Evolutionary conservation across 2,113 vertebrate species (phyloP), one percentile per base, ranked within the genome.

Genomic region (Marcusenius ussheri): DNA sequence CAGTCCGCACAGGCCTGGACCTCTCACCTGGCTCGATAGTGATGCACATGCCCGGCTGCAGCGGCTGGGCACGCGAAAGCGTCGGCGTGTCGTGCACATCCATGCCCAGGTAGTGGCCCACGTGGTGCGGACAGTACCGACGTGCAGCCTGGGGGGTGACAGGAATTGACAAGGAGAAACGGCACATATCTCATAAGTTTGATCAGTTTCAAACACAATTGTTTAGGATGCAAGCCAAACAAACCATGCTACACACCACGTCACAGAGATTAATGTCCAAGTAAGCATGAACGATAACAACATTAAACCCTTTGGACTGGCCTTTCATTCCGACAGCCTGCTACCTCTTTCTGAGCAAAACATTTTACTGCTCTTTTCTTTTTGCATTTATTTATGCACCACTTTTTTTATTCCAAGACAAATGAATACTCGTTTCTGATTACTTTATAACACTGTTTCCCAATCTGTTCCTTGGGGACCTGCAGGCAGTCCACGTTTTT

Each of bases 81-180:
- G 98, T 98, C 2, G 98, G 97, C 3, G 98, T 99, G 91, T 99
- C 98, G 0, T 99, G 98, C 90, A 99, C 98, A 56, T 99, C 98
- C 98, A 99, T 98, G 77, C 98, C 98, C 88, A 99, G 94, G 93
- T 98, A 99, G 94, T 99, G 98, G 47, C 98, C 98, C 74, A 99
- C 97, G 0, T 99, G 98, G 92, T 99, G 98, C 5, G 98, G 98
- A 92, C 98, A 99, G 95, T 97, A 99, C 74, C 93, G 97, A 17
- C 96, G 95, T 87, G 98, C 97, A 91, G 96, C 96, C 98, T 99
- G 92, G 15, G 15, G 24, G 31, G 35, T 7, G 19, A 84, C 50
- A 50, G 19, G 90, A 27, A 77, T 35, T 17, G 1, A 45, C 39
- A 83, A 46, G 19, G 35, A n/a, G 42, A 45, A 83, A 83, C 19